Conservation (phyloP, 2,888 invertebrate genomes). For the Chrysolina haemoptera region DNA sequence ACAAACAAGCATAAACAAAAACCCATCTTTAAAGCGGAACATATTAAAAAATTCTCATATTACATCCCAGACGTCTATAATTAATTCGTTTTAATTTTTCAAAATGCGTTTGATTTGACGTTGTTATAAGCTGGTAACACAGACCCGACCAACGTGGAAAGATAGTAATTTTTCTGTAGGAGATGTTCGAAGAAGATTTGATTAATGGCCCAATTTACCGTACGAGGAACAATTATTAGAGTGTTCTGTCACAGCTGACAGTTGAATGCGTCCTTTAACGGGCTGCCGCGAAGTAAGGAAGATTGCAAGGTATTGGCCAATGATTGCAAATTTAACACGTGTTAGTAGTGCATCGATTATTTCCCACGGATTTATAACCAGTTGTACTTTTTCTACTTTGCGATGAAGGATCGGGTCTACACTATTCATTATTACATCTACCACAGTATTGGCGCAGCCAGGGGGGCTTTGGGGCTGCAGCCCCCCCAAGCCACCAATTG, state of each 20-base stretch:
- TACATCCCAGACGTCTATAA: slow-evolving; percentile 42
- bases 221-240: slow-evolving; percentile 66
- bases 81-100: slow-evolving; percentile 53
- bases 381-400: too few species aligned
- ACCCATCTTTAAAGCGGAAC: slow-evolving; percentile 37
- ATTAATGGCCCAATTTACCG: slow-evolving; percentile 64
- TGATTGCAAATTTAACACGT: background rate
- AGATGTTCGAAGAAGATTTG: slow-evolving; percentile 50
- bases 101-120: slow-evolving; percentile 47
- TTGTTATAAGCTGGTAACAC: slow-evolving; percentile 35
- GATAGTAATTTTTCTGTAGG: slow-evolving; percentile 50
- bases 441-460: too few species aligned
- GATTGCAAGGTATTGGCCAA: background rate
- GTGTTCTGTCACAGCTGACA: slow-evolving; percentile 61
- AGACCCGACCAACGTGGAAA: slow-evolving; percentile 35
- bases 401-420: too few species aligned
- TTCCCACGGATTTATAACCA: too few species aligned
- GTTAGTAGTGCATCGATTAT: too few species aligned
- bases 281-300: background rate
- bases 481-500: too few species aligned
- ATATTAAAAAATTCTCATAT: slow-evolving; percentile 40
- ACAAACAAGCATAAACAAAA: slow-evolving; percentile 36
- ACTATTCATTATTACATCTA: too few species aligned
- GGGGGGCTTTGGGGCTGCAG: too few species aligned
- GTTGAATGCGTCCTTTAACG: slow-evolving; percentile 43